Evolutionary conservation across 2,888 invertebrate species (phyloP).

Genomic region (Theristus sp.): DNA sequence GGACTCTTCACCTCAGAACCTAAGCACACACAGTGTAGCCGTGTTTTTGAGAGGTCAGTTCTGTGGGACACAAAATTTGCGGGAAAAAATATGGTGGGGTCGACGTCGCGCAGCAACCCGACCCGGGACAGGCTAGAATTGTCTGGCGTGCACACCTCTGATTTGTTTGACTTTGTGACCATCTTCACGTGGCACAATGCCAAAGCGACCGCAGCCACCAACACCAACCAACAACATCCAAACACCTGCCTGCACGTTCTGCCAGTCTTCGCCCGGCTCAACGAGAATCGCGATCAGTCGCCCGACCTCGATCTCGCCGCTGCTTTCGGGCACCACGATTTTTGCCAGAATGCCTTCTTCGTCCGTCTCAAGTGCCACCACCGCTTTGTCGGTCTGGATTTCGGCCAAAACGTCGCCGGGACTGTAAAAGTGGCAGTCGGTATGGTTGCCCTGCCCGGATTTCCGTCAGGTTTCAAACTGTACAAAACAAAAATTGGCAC

Average conservation of each 20-base stretch:
- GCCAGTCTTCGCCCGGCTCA: conserved; percentile 45
- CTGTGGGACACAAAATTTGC: no score
- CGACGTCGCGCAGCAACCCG: no score
- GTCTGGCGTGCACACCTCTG: no score
- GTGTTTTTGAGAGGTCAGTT: no score
- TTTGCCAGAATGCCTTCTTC: conserved; percentile 36
- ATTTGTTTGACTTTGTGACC: no score
- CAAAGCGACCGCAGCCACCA: no score
- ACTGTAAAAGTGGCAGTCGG: background rate
- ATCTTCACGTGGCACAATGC: no score
- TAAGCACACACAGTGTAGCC: no score
- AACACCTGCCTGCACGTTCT: conserved; percentile 27
- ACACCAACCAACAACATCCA: no score
- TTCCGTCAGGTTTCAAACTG: background rate
- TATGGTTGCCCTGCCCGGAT: background rate
- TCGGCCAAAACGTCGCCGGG: conserved; percentile 46
- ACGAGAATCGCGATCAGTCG: conserved; percentile 44
- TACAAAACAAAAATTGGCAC: background rate
- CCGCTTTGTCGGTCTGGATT: conserved; percentile 48
- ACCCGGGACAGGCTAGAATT: no score
- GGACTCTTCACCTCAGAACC: no score
- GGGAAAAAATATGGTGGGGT: no score
- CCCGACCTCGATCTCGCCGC: conserved; percentile 41
- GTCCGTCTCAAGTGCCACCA: conserved; percentile 43
- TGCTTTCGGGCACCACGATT: conserved; percentile 34